These are phyloP conservation scores for Steatornis caripensis DNA, from an alignment of 2,113 vertebrate genomes.

Conservation along the genomic window DNA sequence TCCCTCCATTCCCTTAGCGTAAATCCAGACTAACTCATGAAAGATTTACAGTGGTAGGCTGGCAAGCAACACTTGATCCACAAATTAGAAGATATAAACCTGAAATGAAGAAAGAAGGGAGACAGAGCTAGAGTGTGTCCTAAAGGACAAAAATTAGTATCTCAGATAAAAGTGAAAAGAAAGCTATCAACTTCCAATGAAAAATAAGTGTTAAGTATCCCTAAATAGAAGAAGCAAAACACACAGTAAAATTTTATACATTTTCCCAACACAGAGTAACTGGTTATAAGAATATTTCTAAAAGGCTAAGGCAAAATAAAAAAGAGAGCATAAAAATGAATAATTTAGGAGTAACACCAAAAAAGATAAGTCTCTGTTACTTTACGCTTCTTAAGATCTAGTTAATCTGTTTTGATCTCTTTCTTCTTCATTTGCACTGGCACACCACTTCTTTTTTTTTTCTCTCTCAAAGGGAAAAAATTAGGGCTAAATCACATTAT, in stretches of 20 bases:
- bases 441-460: neutral
- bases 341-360: neutral
- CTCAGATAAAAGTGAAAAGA: neutral
- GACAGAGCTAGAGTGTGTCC: neutral
- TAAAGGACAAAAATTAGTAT: neutral
- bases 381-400: neutral
- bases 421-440: neutral
- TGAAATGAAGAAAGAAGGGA: neutral
- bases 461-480: neutral
- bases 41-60: neutral
- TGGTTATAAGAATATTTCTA: neutral
- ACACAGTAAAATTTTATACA: neutral
- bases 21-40: neutral
- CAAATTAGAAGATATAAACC: neutral
- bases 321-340: neutral
- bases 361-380: neutral
- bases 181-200: neutral
- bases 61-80: neutral
- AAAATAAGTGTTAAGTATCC: neutral
- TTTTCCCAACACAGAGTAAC: neutral
- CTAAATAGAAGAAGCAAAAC: neutral
- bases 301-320: neutral
- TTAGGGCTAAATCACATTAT: neutral
- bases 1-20: neutral
- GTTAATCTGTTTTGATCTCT: neutral